A percentile compares a stretch with the other conserved stretches of the same genome.
phyloP scores from a whole-genome alignment of 2,113 vertebrate genomes.

The Lepus americanus region DNA sequence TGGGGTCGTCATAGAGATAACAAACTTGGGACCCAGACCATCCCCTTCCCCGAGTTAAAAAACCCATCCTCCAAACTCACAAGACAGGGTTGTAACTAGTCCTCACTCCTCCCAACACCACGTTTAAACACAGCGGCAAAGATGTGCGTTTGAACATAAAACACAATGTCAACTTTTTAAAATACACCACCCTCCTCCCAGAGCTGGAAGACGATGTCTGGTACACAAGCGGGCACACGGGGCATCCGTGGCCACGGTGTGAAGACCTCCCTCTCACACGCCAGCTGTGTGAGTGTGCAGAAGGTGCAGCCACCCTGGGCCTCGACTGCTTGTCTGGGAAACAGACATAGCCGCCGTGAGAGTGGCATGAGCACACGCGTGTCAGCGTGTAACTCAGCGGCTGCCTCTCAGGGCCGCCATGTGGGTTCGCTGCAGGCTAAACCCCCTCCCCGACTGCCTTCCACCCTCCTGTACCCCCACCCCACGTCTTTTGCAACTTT shows the following conservation, averaged over 20 bases:
- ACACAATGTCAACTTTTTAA: neutral
- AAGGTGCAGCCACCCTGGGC: accelerated
- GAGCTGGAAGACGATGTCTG: neutral
- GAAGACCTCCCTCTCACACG: neutral
- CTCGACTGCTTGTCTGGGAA: neutral
- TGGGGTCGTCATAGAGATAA: neutral
- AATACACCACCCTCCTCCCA: neutral
- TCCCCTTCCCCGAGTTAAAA: neutral
- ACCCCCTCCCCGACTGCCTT: neutral
- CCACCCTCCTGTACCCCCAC: neutral
- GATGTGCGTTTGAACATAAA: neutral
- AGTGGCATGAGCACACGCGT: neutral
- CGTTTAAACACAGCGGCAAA: neutral
- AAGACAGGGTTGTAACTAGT: neutral
- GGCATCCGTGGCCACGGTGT: no score
- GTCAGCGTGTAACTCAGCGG: no score
- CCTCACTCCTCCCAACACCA: neutral
- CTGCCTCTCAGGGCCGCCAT: no score
- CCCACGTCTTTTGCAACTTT: neutral
- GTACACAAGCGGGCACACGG: neutral
- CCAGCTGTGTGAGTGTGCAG: neutral
- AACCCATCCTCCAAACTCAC: neutral
- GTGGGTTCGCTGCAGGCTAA: accelerated
- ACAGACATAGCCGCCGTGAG: neutral
- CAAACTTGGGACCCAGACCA: neutral